A percentile compares a stretch with the other conserved stretches of the same genome.
phyloP scores from a whole-genome alignment of 2,888 invertebrate species.

The Hypena proboscidalis region DNA sequence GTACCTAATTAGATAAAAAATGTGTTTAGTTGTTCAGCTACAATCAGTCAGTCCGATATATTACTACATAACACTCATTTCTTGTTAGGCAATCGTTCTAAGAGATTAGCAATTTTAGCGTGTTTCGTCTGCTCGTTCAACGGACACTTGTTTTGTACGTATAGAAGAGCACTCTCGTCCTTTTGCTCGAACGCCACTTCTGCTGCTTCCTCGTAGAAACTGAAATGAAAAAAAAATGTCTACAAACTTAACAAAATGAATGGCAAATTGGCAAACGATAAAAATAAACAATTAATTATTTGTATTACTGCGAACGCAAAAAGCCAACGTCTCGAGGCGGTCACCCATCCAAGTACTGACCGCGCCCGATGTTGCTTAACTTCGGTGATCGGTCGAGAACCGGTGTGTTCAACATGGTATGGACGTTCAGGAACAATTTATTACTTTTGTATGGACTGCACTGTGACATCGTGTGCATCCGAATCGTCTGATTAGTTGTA shows the following conservation, averaged over 20 bases:
- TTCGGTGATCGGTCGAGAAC: slow-evolving; percentile 82
- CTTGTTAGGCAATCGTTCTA: slow-evolving; percentile 63
- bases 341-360: slow-evolving; percentile 65
- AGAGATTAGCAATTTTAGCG: slow-evolving; percentile 60
- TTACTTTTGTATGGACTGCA: too few species aligned
- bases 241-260: background rate
- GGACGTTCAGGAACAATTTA: slow-evolving; percentile 52
- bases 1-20: too few species aligned
- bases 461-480: too few species aligned
- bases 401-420: slow-evolving; percentile 77
- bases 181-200: slow-evolving; percentile 91
- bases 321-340: slow-evolving; percentile 7
- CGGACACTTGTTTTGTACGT: slow-evolving; percentile 88
- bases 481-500: too few species aligned
- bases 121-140: slow-evolving; percentile 58
- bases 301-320: too few species aligned
- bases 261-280: too few species aligned
- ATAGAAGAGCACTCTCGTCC: slow-evolving; percentile 88
- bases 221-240: slow-evolving; percentile 55
- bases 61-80: too few species aligned
- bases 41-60: too few species aligned
- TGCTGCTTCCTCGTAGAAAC: slow-evolving; percentile 92
- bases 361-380: slow-evolving; percentile 79
- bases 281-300: too few species aligned
- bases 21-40: too few species aligned